phyloP scores from a whole-genome alignment of 2,797 vertebrate species.

The Neosilurus mollespiculum region DNA sequence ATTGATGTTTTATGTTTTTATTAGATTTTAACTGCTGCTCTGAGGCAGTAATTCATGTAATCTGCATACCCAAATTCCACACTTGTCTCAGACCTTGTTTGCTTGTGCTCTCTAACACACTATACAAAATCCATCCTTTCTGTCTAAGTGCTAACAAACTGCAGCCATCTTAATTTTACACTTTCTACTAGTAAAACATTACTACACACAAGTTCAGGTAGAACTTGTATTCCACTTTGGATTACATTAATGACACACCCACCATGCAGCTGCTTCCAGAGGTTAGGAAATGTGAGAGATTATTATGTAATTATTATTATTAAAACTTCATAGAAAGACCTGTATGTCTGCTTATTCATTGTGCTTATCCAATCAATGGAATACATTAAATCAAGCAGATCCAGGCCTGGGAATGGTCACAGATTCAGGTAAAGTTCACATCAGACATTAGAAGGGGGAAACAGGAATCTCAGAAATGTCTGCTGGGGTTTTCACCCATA shows the following conservation, averaged over 20 bases:
- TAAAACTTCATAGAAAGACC: not conserved
- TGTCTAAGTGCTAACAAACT: not conserved
- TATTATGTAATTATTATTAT: constrained; percentile 1
- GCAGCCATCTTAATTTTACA: not conserved
- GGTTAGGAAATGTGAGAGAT: not conserved
- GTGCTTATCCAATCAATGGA: no score
- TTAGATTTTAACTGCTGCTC: not conserved
- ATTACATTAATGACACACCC: not conserved
- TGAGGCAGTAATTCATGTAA: not conserved
- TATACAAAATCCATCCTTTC: not conserved
- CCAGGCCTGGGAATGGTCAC: no score
- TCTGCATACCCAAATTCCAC: not conserved
- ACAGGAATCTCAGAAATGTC: no score
- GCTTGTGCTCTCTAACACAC: not conserved
- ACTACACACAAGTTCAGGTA: not conserved
- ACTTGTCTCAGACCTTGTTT: not conserved
- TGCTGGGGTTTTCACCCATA: no score
- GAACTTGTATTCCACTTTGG: not conserved
- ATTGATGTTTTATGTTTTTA: not conserved
- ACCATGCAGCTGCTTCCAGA: not conserved
- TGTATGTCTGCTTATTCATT: no score
- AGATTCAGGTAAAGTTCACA: no score
- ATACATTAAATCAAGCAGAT: no score
- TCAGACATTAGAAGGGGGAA: no score
- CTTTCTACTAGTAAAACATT: not conserved